Evolutionary conservation across 1,140 invertebrate species (phyloP), one percentile per base, ranked within the genome.

Genomic region (Atopsyche davidsoni): DNA sequence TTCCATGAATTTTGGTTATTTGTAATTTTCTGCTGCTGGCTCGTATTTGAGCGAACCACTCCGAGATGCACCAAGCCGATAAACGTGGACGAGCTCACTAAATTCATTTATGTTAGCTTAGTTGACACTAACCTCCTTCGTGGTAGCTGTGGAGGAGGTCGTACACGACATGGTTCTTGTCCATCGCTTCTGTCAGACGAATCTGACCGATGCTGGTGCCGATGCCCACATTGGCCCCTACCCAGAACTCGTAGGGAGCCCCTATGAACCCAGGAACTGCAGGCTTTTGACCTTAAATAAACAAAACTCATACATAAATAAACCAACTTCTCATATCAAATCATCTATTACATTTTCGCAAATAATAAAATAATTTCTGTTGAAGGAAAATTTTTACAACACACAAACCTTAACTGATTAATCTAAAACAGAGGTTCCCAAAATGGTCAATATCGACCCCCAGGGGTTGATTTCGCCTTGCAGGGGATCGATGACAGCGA

Each of bases 161-260:
- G 61, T 87, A 90, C 41, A 85, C 73, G 4, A 87, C 71, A 39
- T 79, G 76, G 46, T 69, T 75, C 51, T 77, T 79, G 52, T 86
- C 81, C 35, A 82, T 75, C 2, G 80, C 77, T 51, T 86, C 80
- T 14, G 81, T 85, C 1, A 88, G 76, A 46, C 83, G 70, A 28
- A 90, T 85, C 68, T 91, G 87, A 1, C 92, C 92, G 32, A 96
- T 82, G 57, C 86, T 90, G 0, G 88, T 90, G 4, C 87, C 88
- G 38, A 89, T 72, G 0, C 81, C 80, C 1, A 87, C 87, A 62
- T 88, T 89, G 41, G 85, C 85, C 1, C 86, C 85, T 13, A 95
- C 86, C 83, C 86, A 89, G 67, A 96, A 92, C 54, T 89, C 84
- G 61, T 94, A 96, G 0, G 91, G 88, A 1, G 89, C 80, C 19